Evolutionary conservation across 2,888 invertebrate genomes (phyloP), one percentile per base, ranked within the genome.

Genomic region (Sinelater perroti): DNA sequence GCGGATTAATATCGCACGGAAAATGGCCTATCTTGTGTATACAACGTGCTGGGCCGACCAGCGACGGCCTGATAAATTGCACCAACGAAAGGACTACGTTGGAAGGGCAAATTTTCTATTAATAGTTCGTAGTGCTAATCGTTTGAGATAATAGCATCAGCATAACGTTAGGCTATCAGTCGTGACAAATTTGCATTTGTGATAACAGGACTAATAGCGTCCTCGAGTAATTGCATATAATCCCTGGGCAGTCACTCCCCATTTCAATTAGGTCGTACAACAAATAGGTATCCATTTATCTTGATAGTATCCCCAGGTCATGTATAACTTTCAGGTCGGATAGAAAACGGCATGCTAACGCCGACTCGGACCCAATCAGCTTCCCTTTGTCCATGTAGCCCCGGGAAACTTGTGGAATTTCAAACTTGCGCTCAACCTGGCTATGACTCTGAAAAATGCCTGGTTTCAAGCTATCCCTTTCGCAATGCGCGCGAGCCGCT

Each of bases 181-280:
- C 20, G 13, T 8, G 17, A 46, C 45, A 46, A 46, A 31, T 46
- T 46, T 46, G 31, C 45, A 46, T 46, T 46, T 46, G 45, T 49
- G 49, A 49, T 35, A 49, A 49, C 33, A 33, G 31, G 20, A 20
- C 31, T 36, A 49, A 35, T 36, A 36, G 24, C 20, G 16, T 36
- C 36, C 24, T 36, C n/a, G 33, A 31, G 24, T 49, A 49, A 49
- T 49, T 49, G 35, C 36, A 49, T 49, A 33, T 35, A 36, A 49
- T 49, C 49, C 49, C 49, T n/a, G 14, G 47, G 14, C 35, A 36
- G 49, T 49, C 49, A 49, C 49, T 49, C 17, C 49, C 35, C 49
- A 49, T 49, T 35, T 49, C 49, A 35, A 49, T 49, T 49, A 49
- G 49, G 33, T 36, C 24, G 45, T 30, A 31, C 47, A 47, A 47